These are phyloP conservation scores for Origma solitaria DNA, from an alignment of 2,113 vertebrate genomes.

Conservation along the genomic window DNA sequence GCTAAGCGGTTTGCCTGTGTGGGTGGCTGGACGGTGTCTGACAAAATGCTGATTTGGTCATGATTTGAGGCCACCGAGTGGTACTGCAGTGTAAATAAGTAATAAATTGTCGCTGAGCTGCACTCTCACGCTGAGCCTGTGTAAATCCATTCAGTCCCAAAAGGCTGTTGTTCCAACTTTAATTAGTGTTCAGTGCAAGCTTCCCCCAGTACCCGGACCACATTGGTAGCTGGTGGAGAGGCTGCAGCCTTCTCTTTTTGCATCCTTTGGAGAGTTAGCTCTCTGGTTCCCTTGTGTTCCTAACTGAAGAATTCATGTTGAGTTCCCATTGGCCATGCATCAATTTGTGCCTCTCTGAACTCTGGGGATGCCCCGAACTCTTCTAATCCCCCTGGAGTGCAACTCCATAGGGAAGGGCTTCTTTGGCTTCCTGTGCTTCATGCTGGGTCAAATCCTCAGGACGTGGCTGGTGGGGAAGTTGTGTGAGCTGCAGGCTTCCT, in stretches of 20 bases:
- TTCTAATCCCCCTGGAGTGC: neutral
- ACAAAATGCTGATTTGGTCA: neutral
- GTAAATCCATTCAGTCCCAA: constrained; percentile 9
- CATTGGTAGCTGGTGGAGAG: neutral
- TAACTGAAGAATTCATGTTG: neutral
- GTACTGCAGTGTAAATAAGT: neutral
- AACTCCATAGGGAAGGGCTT: neutral
- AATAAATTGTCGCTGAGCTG: neutral
- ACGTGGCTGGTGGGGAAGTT: neutral
- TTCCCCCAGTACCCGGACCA: neutral
- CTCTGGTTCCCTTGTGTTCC: neutral
- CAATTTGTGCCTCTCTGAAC: fast-evolving
- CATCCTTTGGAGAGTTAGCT: neutral
- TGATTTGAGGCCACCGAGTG: neutral
- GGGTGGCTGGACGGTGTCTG: neutral
- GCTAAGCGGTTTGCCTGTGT: neutral
- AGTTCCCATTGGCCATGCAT: fast-evolving
- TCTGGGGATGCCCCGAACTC: neutral
- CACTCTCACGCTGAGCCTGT: neutral
- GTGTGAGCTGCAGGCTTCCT: neutral
- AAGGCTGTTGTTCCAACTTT: neutral
- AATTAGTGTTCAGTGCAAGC: neutral
- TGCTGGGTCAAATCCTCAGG: fast-evolving
- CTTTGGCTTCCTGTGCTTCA: neutral
- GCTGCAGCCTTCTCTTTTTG: neutral